These are phyloP conservation scores for Myotis davidii DNA, from an alignment of 2,113 vertebrate genomes.

Conservation along the genomic window DNA sequence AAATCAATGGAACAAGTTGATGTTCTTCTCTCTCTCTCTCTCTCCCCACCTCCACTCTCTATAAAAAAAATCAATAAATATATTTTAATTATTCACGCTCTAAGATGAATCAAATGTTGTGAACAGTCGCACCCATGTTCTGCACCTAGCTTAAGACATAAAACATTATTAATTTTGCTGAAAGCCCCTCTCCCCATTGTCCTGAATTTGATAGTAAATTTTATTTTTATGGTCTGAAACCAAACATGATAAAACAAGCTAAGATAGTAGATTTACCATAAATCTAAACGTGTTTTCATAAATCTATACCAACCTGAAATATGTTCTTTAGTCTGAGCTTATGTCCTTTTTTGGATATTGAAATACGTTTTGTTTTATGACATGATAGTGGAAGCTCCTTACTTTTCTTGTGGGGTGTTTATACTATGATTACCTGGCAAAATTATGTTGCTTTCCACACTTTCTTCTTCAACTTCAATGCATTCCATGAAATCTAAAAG, in stretches of 20 bases:
- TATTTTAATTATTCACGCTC: neutral
- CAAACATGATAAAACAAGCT: constrained; percentile 9
- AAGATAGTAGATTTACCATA: neutral
- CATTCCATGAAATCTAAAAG: neutral
- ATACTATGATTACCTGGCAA: neutral
- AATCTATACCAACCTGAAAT: neutral
- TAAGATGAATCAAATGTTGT: neutral
- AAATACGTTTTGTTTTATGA: neutral
- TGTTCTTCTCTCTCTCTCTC: no score
- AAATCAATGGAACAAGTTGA: no score
- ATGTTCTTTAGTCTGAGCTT: neutral
- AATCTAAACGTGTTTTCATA: neutral
- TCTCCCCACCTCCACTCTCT: no score
- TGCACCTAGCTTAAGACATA: neutral
- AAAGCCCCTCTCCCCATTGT: neutral
- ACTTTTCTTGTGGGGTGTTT: neutral
- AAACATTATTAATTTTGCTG: neutral
- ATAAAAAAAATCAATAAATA: no score
- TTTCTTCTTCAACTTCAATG: neutral
- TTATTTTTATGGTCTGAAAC: neutral
- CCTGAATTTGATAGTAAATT: neutral
- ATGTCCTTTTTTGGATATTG: neutral
- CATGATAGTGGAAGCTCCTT: neutral
- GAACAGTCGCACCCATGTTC: neutral
- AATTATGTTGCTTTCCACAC: neutral